A percentile compares a stretch with the other conserved stretches of the same genome.
phyloP scores from a whole-genome alignment of 2,888 invertebrate genomes.

The Campoplex capitator region DNA sequence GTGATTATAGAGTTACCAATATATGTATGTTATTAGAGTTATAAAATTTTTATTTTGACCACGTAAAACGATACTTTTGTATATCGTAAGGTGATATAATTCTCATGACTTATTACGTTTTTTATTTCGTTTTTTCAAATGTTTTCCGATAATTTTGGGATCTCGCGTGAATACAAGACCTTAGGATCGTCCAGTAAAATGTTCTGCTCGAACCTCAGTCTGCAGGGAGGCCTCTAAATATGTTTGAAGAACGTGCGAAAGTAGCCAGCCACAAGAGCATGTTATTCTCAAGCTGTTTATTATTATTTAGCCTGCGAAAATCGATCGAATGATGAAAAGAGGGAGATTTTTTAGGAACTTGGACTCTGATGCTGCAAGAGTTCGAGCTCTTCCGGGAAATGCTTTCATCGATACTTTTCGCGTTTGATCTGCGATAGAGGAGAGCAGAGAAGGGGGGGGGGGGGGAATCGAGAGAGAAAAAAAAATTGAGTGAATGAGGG shows the following conservation, averaged over 20 bases:
- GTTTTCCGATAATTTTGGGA: neutral
- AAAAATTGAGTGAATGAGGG: constrained; percentile 16
- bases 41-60: constrained; percentile 9
- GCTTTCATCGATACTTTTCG: constrained; percentile 28
- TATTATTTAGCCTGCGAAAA: neutral
- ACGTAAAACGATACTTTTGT: neutral
- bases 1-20: constrained; percentile 27
- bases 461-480: neutral
- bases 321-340: constrained; percentile 4
- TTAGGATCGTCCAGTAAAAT: constrained; percentile 69
- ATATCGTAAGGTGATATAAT: constrained; percentile 34
- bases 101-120: constrained; percentile 55
- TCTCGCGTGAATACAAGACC: constrained; percentile 9
- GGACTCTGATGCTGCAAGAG: constrained; percentile 1
- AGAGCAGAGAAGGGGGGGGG: constrained; percentile 5
- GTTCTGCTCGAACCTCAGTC: constrained; percentile 73
- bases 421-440: constrained; percentile 30
- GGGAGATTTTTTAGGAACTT: neutral
- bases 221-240: constrained; percentile 75
- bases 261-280: constrained; percentile 60
- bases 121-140: constrained; percentile 45
- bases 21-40: constrained; percentile 9
- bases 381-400: constrained; percentile 20
- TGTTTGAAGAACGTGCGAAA: constrained; percentile 54
- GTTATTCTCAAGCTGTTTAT: neutral